phyloP scores from a whole-genome alignment of 2,113 vertebrate genomes.

The Formicarius rufipectus region DNA sequence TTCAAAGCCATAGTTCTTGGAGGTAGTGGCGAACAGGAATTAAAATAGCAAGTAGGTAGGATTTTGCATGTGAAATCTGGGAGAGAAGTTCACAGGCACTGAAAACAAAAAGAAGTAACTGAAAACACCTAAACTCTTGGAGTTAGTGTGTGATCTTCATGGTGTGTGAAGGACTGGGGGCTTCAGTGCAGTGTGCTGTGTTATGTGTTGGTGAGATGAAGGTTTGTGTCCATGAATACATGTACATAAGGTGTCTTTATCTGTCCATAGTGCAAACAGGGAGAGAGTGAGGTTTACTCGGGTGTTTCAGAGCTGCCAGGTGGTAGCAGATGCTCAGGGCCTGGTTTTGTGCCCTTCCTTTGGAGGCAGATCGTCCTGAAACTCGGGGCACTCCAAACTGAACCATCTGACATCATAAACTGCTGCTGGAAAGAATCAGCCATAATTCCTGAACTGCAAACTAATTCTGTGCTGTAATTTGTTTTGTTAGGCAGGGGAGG shows the following conservation, averaged over 20 bases:
- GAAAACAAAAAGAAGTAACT: not conserved
- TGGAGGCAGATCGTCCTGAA: not conserved
- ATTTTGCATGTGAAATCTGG: not conserved
- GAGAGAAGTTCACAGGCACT: not conserved
- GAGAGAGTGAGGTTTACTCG: not conserved
- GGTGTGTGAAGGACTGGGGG: not conserved
- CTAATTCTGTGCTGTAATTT: not conserved
- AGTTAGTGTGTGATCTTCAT: not conserved
- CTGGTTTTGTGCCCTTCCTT: not conserved
- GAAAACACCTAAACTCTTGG: not conserved
- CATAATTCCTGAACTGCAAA: not conserved
- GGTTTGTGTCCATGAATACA: not conserved
- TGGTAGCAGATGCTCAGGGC: not conserved
- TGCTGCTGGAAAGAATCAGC: not conserved
- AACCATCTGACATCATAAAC: not conserved
- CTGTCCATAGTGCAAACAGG: not conserved
- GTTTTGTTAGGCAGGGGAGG: conserved; percentile 27
- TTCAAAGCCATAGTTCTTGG: not conserved
- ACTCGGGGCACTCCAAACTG: not conserved
- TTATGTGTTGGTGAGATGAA: not conserved
- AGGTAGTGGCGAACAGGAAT: not conserved
- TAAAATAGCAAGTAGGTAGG: not conserved
- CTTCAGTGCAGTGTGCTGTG: not conserved
- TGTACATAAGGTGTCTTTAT: not conserved
- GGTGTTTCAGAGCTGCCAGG: not conserved